Conservation (phyloP, 2,797 vertebrate species). For the Mallotus villosus region DNA sequence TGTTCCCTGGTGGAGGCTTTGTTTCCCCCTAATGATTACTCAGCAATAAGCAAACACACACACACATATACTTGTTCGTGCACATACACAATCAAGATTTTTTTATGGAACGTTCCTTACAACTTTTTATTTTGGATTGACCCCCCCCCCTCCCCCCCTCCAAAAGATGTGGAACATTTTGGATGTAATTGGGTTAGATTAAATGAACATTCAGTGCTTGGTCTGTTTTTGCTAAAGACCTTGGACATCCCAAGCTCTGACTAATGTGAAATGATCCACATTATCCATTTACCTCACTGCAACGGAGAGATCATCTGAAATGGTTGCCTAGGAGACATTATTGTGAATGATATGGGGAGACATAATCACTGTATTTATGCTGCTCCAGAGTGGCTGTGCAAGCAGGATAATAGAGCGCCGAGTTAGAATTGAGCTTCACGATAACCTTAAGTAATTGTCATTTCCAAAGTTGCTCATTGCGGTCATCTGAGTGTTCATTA, state of each 20-base stretch:
- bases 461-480: conserved; percentile 65
- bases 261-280: conserved; percentile 64
- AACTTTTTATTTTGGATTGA: conserved; percentile 51
- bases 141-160: conserved; percentile 32
- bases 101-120: conserved; percentile 41
- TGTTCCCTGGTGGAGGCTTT: conserved; percentile 71
- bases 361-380: conserved; percentile 70
- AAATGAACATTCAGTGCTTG: conserved; percentile 52
- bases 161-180: conserved; percentile 33
- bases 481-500: conserved; percentile 54
- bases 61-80: background rate
- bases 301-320: conserved; percentile 68
- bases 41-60: conserved; percentile 60
- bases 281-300: conserved; percentile 59
- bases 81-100: conserved; percentile 7
- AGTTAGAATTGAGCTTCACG: conserved; percentile 56
- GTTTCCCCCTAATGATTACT: conserved; percentile 76
- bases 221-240: conserved; percentile 55
- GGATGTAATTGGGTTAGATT: conserved; percentile 57
- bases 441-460: conserved; percentile 71
- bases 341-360: conserved; percentile 63
- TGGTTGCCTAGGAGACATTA: conserved; percentile 72
- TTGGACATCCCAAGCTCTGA: conserved; percentile 53
- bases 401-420: conserved; percentile 52
- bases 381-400: conserved; percentile 60